Base-by-base conservation (phyloP, 2,797 vertebrate genomes). In the Argya squamiceps region DNA sequence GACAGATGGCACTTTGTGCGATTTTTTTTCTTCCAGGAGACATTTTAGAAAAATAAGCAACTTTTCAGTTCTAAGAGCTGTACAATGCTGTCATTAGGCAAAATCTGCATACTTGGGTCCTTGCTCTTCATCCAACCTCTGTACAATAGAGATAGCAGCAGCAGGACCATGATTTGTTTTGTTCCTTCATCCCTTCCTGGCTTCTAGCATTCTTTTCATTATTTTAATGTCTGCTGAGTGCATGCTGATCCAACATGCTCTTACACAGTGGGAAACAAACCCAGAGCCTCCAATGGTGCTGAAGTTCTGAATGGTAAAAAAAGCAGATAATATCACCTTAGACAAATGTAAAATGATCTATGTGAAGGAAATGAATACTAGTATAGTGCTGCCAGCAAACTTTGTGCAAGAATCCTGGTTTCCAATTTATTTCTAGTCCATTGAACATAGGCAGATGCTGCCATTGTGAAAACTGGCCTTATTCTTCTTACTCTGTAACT, bases 1-100 rank as follows among this genome's bases (percentile, higher is more conserved):
- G 13, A 58, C n/a, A 69, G 20, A 30, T 76, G 46, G 46, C 15
- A 14, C 13, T 29, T 80, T 4, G 30, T 68, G 67, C 0, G 0
- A 9, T 37, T 46, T 68, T 85, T 65, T 56, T 8, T 43, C 11
- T 80, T 79, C 21, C 56, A 80, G 27, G 73, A 83, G 52, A 4
- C 32, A 52, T 77, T 85, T 13, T 59, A 43, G 49, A 67, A 92
- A 86, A 84, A 63, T 15, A 63, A 62, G 10, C 39, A 46, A 5
- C 18, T 84, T 87, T 89, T 87, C 70, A 60, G 6, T 87, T 89
- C 10, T 23, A 17, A 53, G 78, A 89, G 26, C 29, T 62, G 20
- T 71, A 55, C 26, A 69, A 1, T 65, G 36, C 27, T 91, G 34
- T 81, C 37, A 20, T 60, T 84, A 53, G 32, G 29, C 34, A 81